Conservation (phyloP, 2,113 vertebrate species). For the Ctenomys sociabilis region DNA sequence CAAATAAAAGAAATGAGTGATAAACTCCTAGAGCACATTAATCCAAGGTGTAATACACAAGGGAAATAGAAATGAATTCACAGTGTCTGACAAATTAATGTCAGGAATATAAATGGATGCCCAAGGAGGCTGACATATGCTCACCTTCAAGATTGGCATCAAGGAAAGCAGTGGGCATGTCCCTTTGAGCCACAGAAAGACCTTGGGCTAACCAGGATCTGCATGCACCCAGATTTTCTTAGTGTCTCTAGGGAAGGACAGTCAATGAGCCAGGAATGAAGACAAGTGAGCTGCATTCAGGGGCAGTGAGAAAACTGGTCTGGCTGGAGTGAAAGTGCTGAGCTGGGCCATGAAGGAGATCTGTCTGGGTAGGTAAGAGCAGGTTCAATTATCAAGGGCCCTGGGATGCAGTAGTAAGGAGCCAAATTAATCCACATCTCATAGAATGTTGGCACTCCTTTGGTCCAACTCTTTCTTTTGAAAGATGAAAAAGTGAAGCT, state of each 20-base stretch:
- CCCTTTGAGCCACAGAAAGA: background rate
- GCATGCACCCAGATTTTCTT: background rate
- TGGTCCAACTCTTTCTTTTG: background rate
- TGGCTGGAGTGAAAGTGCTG: background rate
- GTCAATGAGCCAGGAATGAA: background rate
- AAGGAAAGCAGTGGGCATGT: background rate
- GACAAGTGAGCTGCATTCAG: background rate
- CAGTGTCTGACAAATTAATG: constrained; percentile 26
- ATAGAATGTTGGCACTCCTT: background rate
- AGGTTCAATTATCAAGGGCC: background rate
- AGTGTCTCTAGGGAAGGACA: background rate
- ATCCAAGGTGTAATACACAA: constrained; percentile 35
- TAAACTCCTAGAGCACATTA: constrained; percentile 54
- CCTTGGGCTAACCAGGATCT: background rate
- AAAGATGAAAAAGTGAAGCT: background rate
- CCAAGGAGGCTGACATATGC: background rate
- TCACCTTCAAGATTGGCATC: background rate
- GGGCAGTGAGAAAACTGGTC: background rate
- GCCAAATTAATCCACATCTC: background rate
- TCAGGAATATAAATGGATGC: constrained; percentile 46
- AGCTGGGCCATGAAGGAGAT: background rate
- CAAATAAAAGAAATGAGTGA: constrained; percentile 69
- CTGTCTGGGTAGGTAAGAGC: background rate
- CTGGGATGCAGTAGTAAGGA: background rate
- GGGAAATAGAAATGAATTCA: constrained; percentile 64